Base-by-base conservation (phyloP, 1,140 invertebrate species). In the Scaptomyza hsui region DNA sequence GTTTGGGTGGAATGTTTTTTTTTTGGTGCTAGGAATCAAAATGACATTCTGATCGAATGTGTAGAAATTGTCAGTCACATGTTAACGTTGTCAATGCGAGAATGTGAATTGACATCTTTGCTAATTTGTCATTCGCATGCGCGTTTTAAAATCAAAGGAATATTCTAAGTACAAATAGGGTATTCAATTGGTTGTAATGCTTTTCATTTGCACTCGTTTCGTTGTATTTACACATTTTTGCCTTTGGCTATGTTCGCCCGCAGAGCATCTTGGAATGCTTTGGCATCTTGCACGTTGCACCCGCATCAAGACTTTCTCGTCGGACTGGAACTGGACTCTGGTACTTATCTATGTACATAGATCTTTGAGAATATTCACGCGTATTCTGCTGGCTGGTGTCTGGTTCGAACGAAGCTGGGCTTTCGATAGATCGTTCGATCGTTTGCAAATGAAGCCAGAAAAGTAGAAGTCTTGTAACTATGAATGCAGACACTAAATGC, bases 401-500 rank as follows among this genome's bases (percentile, higher is more conserved):
- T 57, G 21, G 21, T 26, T 48, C 24, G 24, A 24, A 24, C 24
- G 24, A 24, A 70, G 59, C 48, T 52, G 60, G 24, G 24, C 24
- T 5, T 48, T 42, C 41, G 44, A 29, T 29, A 52, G 60, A 70
- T n/a, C n/a, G n/a, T 42, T 47, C 39, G 48, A 67, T 68, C 56
- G 39, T 18, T 63, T 63, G 60, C 60, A 63, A 63, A 32, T 51
- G 63, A 44, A 42, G 19, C 26, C 48, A 53, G 26, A 63, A 16
- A 53, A 63, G 59, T 49, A 56, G 49, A 37, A 69, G 65, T 69
- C 59, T 62, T 44, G 49, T 56, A 65, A 15, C 56, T 65, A 39
- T 57, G 68, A 59, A 24, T 53, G 53, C 32, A 67, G 63, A 67
- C 62, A 55, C 42, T 72, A 72, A 67, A 72, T 39, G 69, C 47